Evolutionary conservation across 2,888 invertebrate genomes (phyloP), one percentile per base, ranked within the genome.

Genomic region (Melanotus villosus): DNA sequence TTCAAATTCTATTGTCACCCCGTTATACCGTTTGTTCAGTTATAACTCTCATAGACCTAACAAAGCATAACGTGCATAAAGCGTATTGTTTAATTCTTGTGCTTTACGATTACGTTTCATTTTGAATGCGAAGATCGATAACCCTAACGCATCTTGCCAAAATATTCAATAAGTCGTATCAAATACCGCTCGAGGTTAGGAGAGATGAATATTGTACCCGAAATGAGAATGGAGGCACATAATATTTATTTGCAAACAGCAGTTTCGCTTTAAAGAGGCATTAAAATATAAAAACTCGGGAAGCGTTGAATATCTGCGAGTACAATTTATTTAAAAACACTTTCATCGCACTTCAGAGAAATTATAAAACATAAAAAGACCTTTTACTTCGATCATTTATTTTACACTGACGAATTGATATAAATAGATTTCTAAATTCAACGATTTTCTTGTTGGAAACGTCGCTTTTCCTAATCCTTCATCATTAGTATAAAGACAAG

Each of bases 71-170:
- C 9, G 18, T 41, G 3, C 1, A 41, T 7, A 41, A 41, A 41
- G 14, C 41, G 4, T 6, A 41, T 41, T 41, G 41, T 41, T 41
- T 41, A 41, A 41, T 41, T 41, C 41, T 41, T 41, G 41, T 41
- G 7, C 16, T 1, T 14, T 18, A 7, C 18, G 6, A 18, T 41
- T 41, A n/a, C n/a, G n/a, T n/a, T n/a, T n/a, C n/a, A n/a, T n/a
- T n/a, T n/a, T n/a, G n/a, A n/a, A n/a, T n/a, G n/a, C n/a, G n/a
- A n/a, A n/a, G n/a, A n/a, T n/a, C n/a, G n/a, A n/a, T n/a, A n/a
- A n/a, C n/a, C n/a, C n/a, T n/a, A n/a, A n/a, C 34, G 3, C 34
- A 36, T n/a, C 3, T n/a, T 45, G 45, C 21, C 45, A 18, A 45
- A 21, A 21, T n/a, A n/a, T 45, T 21, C 45, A 45, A 21, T 5